Conservation (phyloP, 2,797 vertebrate genomes). For the Dermochelys coriacea region DNA sequence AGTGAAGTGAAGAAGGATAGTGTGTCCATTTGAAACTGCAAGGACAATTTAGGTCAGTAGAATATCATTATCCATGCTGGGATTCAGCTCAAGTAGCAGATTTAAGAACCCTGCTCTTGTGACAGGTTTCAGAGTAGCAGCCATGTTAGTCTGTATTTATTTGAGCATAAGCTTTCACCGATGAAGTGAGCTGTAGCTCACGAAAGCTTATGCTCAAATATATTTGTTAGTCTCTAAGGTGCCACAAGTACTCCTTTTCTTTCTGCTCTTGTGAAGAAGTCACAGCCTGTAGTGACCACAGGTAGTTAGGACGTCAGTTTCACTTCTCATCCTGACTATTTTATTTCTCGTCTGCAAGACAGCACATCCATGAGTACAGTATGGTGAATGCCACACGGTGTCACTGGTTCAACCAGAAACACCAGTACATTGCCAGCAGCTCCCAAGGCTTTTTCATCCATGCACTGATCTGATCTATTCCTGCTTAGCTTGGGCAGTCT, state of each 20-base stretch:
- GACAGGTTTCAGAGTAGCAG: background rate
- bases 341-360: background rate
- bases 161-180: no score
- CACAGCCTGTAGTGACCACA: background rate
- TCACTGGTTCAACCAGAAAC: accelerated
- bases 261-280: background rate
- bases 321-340: background rate
- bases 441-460: background rate
- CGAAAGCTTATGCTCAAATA: no score
- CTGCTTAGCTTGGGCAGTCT: background rate
- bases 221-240: no score
- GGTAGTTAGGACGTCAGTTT: background rate
- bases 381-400: accelerated
- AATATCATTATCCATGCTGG: background rate
- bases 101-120: background rate
- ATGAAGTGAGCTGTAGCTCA: no score
- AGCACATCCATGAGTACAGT: background rate
- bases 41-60: background rate
- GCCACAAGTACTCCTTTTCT: no score
- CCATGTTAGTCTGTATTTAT: no score
- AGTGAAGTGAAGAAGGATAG: accelerated
- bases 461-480: accelerated
- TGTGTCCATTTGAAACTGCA: background rate
- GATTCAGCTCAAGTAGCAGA: background rate
- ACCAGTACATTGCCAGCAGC: background rate